Conservation (phyloP, 2,797 vertebrate genomes). For the Myotis vivesi region DNA sequence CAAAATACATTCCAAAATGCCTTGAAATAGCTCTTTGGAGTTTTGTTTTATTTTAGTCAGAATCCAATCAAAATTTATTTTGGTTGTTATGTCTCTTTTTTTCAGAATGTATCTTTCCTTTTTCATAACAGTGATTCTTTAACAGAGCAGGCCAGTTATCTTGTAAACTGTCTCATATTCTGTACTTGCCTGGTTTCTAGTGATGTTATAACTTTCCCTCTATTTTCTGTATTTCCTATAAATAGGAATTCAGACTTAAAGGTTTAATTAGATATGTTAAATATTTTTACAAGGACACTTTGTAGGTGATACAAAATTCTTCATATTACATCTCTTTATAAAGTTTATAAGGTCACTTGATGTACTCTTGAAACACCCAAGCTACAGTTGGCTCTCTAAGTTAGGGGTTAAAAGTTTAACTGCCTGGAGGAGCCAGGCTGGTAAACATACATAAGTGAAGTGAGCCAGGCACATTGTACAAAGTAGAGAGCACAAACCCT, state of each 20-base stretch:
- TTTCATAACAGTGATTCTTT: background rate
- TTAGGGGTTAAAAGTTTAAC: background rate
- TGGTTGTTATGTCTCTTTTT: background rate
- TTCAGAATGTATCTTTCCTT: background rate
- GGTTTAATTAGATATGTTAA: background rate
- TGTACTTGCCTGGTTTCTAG: background rate
- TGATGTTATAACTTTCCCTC: background rate
- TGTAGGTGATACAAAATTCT: background rate
- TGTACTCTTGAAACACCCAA: background rate
- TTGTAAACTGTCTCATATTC: background rate
- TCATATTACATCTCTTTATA: background rate
- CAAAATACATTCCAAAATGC: background rate
- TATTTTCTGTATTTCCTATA: background rate
- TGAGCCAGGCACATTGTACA: background rate
- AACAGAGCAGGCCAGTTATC: background rate
- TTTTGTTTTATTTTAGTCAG: background rate
- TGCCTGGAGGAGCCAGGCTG: background rate
- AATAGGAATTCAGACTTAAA: constrained; percentile 20
- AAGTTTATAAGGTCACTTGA: background rate
- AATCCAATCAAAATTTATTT: background rate
- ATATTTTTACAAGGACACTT: background rate
- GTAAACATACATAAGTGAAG: background rate
- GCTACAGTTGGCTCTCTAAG: background rate
- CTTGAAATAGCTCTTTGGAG: background rate
- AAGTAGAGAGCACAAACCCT: background rate